Evolutionary conservation across 2,113 vertebrate genomes (phyloP).

Genomic region (Heterotilapia buettikoferi): DNA sequence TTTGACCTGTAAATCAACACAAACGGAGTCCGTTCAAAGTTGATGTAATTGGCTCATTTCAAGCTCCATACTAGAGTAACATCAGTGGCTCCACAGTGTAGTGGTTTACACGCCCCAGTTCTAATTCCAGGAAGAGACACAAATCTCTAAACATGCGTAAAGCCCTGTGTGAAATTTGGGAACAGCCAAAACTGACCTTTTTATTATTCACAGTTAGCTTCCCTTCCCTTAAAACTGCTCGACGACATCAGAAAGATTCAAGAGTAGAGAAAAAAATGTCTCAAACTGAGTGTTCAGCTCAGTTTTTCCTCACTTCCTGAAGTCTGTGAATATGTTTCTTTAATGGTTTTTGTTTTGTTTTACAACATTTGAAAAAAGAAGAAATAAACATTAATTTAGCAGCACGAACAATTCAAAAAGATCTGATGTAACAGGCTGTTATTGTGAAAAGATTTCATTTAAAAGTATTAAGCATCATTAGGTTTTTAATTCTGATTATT

Average conservation of each 20-base stretch:
- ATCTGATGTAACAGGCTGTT: background rate
- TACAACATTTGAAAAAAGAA: background rate
- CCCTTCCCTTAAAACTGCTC: background rate
- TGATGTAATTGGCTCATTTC: background rate
- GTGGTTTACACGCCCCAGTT: background rate
- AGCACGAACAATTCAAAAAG: background rate
- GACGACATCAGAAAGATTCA: background rate
- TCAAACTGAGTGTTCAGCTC: background rate
- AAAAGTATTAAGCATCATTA: background rate
- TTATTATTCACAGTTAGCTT: background rate
- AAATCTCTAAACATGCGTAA: background rate
- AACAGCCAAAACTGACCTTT: background rate
- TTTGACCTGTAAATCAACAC: background rate
- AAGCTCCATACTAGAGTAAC: background rate
- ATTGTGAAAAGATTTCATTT: background rate
- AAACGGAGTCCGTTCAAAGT: rapidly evolving
- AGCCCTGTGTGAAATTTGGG: background rate
- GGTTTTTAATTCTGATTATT: background rate
- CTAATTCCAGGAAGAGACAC: background rate
- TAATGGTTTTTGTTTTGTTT: background rate
- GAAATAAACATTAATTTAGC: background rate
- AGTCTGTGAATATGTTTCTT: background rate
- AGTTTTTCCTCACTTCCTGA: background rate
- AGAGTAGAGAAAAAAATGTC: background rate
- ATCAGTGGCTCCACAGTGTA: background rate